phyloP scores from a whole-genome alignment of 2,888 invertebrate genomes.

The Gasteruption jaculator region DNA sequence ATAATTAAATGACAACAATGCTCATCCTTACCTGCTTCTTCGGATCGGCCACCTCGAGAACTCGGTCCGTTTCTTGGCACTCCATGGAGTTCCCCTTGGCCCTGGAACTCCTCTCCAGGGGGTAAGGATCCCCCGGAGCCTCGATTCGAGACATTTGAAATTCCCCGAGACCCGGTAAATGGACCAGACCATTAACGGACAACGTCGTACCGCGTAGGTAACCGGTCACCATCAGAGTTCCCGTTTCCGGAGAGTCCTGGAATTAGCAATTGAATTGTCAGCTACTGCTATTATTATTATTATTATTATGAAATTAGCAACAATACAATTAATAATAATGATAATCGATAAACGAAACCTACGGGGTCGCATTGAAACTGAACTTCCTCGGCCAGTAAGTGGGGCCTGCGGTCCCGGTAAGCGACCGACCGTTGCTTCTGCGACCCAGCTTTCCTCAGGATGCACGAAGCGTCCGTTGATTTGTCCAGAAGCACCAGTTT shows the following conservation, averaged over 20 bases:
- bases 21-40: conserved; percentile 60
- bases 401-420: conserved; percentile 76
- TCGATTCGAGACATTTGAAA: conserved; percentile 85
- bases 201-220: conserved; percentile 80
- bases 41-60: conserved; percentile 63
- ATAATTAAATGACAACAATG: too few relatives aligned
- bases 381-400: conserved; percentile 78
- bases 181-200: conserved; percentile 83
- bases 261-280: too few relatives aligned
- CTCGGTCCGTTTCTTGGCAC: conserved; percentile 48
- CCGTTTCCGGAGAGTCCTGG: conserved; percentile 50
- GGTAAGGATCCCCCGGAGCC: conserved; percentile 66
- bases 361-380: conserved; percentile 60
- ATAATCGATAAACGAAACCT: too few relatives aligned
- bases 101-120: conserved; percentile 48
- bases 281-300: too few relatives aligned
- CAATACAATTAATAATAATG: background rate
- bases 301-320: too few relatives aligned
- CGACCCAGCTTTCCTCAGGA: conserved; percentile 72
- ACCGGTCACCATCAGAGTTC: conserved; percentile 78
- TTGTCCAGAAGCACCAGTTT: conserved; percentile 78
- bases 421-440: conserved; percentile 74
- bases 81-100: conserved; percentile 24
- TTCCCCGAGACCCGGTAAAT: conserved; percentile 89
- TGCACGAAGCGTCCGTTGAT: conserved; percentile 68